phyloP scores from a whole-genome alignment of 1,140 invertebrate species.

The Seison nebaliae region DNA sequence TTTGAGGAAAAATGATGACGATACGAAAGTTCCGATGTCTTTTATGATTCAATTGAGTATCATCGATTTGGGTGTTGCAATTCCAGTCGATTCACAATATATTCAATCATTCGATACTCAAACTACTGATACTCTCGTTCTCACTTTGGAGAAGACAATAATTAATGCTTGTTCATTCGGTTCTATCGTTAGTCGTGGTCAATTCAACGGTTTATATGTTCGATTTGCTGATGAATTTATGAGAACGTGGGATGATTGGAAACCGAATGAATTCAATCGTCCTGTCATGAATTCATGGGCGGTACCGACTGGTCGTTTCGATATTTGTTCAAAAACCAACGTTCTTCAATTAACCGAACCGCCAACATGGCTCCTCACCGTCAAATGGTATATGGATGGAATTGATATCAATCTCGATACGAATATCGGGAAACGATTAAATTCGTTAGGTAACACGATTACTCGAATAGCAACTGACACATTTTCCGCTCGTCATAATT shows the following conservation, averaged over 20 bases:
- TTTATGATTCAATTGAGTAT: slow-evolving; percentile 7
- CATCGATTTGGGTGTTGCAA: slow-evolving; percentile 8
- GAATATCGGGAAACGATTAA: slow-evolving; percentile 74
- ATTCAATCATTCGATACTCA: not conserved
- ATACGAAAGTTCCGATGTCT: not conserved
- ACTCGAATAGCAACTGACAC: slow-evolving; percentile 82
- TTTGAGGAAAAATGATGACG: not conserved
- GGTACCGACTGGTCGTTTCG: slow-evolving; percentile 87
- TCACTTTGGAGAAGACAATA: slow-evolving; percentile 70
- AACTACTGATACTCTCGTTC: slow-evolving; percentile 36
- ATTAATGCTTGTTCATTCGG: slow-evolving; percentile 62
- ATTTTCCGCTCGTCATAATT: too few relatives aligned
- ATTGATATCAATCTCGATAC: slow-evolving; percentile 84
- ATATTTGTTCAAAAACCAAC: slow-evolving; percentile 61
- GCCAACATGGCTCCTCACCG: slow-evolving; percentile 88
- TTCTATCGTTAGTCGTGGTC: slow-evolving; percentile 46
- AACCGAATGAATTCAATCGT: slow-evolving; percentile 39
- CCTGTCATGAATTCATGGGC: slow-evolving; percentile 75
- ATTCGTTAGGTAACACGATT: slow-evolving; percentile 65
- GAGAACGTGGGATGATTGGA: slow-evolving; percentile 80
- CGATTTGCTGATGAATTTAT: slow-evolving; percentile 87
- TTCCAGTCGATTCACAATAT: not conserved
- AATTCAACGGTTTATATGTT: slow-evolving; percentile 55
- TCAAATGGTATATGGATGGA: slow-evolving; percentile 95
- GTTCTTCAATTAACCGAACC: slow-evolving; percentile 38